Evolutionary conservation across 2,113 vertebrate genomes (phyloP).

Genomic region (Ancistrus triradiatus): DNA sequence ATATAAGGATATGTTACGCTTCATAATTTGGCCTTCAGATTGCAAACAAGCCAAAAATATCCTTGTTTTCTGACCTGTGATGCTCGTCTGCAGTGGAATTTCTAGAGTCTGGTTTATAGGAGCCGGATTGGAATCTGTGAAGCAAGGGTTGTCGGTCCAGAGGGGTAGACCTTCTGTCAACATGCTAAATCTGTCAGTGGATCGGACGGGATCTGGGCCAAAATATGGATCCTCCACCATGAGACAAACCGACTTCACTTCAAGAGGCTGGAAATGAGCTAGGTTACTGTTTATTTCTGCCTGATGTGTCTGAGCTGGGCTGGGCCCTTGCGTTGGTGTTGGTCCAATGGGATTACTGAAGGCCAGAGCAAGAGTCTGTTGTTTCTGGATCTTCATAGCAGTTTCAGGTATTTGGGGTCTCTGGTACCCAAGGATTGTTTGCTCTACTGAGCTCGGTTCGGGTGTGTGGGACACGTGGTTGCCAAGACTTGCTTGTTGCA

Average conservation of each 20-base stretch:
- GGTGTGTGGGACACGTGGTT: no score
- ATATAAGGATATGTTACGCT: not conserved
- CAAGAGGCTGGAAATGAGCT: not conserved
- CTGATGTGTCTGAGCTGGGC: not conserved
- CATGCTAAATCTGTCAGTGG: not conserved
- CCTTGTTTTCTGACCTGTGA: constrained; percentile 48
- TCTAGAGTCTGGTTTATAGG: constrained; percentile 47
- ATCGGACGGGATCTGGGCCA: constrained; percentile 20
- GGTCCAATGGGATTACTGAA: constrained; percentile 6
- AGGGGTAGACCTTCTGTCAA: not conserved
- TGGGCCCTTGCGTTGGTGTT: not conserved
- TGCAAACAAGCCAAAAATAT: not conserved
- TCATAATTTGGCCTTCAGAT: not conserved
- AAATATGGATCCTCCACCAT: constrained; percentile 76
- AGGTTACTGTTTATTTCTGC: not conserved
- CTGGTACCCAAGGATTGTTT: no score
- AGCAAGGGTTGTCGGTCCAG: constrained; percentile 6
- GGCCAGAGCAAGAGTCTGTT: not conserved
- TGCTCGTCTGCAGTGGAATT: not conserved
- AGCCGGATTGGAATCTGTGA: constrained; percentile 25
- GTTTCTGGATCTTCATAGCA: not conserved
- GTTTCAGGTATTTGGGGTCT: not conserved
- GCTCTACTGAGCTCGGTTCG: no score
- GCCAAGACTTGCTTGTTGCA: no score
- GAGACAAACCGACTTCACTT: constrained; percentile 33